Conservation (phyloP, 2,888 invertebrate species). For the Nesidiocoris tenuis region DNA sequence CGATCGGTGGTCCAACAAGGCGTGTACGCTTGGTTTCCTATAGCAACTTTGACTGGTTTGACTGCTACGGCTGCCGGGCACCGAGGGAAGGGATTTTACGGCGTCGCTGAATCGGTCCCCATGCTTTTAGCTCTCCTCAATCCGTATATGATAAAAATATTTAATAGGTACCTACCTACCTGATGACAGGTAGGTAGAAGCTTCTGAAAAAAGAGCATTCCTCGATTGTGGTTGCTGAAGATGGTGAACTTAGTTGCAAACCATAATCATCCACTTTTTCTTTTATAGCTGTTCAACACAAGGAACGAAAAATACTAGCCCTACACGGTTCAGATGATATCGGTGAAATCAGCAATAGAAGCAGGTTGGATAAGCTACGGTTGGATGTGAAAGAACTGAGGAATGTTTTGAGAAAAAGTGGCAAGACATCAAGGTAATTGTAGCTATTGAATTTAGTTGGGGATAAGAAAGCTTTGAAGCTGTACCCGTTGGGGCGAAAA, state of each 20-base stretch:
- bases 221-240: no score
- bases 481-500: neutral
- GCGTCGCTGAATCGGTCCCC: no score
- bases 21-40: no score
- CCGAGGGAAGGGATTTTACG: no score
- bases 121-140: no score
- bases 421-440: slow-evolving; percentile 55
- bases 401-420: slow-evolving; percentile 62
- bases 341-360: slow-evolving; percentile 55
- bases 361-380: slow-evolving; percentile 78
- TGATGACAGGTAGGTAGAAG: no score
- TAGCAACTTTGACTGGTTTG: no score
- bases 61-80: no score
- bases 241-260: neutral
- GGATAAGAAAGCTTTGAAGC: neutral
- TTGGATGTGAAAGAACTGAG: slow-evolving; percentile 77
- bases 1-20: no score
- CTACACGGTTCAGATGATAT: slow-evolving; percentile 16
- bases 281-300: neutral
- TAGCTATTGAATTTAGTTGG: neutral
- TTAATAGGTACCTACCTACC: no score
- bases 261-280: neutral
- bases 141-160: no score
- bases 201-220: no score
- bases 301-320: slow-evolving; percentile 14